Conservation (phyloP, 2,113 vertebrate genomes). For the Hirundichthys speculiger region DNA sequence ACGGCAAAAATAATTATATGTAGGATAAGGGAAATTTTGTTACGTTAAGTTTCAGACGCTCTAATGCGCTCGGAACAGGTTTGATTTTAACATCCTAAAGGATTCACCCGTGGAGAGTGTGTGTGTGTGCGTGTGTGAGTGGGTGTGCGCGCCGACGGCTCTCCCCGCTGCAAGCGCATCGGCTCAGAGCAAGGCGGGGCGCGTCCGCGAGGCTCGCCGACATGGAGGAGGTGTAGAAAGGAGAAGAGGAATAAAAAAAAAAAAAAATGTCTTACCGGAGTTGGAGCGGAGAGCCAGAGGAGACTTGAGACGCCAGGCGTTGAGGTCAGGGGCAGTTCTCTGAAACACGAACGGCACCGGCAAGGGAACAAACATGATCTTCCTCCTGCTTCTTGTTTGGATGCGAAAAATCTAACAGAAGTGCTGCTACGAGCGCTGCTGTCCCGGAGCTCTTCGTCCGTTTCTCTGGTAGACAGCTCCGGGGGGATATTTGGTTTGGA, state of each 20-base stretch:
- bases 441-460: slow-evolving; percentile 64
- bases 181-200: slow-evolving; percentile 69
- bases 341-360: slow-evolving; percentile 87
- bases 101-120: slow-evolving; percentile 34
- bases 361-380: slow-evolving; percentile 83
- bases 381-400: slow-evolving; percentile 73
- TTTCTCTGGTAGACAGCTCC: slow-evolving; percentile 62
- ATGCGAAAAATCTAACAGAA: slow-evolving; percentile 67
- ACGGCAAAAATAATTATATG: too few relatives aligned
- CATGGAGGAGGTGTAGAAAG: slow-evolving; percentile 55
- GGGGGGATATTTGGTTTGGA: slow-evolving; percentile 65
- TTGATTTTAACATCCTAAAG: slow-evolving; percentile 22
- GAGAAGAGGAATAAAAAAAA: slow-evolving; percentile 14
- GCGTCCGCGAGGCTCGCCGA: slow-evolving; percentile 56
- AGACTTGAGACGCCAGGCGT: slow-evolving; percentile 87
- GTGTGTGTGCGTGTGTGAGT: slow-evolving; percentile 32
- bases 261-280: slow-evolving; percentile 81
- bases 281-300: slow-evolving; percentile 85
- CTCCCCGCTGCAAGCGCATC: slow-evolving; percentile 50
- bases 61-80: slow-evolving; percentile 16
- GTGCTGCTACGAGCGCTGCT: slow-evolving; percentile 40
- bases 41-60: not conserved
- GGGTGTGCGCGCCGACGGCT: slow-evolving; percentile 45
- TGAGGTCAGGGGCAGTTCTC: slow-evolving; percentile 86
- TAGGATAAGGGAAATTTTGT: slow-evolving; percentile 21